Conservation (phyloP, 2,888 invertebrate genomes). For the Dasysyrphus albostriatus region DNA sequence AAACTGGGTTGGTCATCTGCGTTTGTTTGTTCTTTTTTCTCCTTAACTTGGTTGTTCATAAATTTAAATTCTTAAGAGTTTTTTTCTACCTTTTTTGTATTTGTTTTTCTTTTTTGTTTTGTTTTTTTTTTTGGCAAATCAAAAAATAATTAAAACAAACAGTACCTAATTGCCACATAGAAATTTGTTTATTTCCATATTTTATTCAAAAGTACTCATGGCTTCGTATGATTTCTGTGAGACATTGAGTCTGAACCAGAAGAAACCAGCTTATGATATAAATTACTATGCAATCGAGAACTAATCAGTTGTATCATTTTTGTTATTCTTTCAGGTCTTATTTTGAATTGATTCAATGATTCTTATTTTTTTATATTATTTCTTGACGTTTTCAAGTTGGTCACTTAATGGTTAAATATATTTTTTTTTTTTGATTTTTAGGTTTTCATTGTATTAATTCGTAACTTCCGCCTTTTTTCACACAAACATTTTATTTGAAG, state of each 20-base stretch:
- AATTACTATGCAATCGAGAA: not conserved
- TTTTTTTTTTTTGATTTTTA: too few species aligned
- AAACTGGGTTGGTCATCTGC: conserved; percentile 12
- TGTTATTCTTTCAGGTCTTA: too few species aligned
- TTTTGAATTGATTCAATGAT: too few species aligned
- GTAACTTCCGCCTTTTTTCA: too few species aligned
- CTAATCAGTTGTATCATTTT: not conserved
- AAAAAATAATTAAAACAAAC: not conserved
- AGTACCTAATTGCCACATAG: not conserved
- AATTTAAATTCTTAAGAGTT: not conserved
- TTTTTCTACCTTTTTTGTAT: not conserved
- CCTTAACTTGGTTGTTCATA: not conserved
- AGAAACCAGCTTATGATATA: not conserved
- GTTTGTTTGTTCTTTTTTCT: not conserved
- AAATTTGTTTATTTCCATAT: not conserved
- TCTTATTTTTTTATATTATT: too few species aligned
- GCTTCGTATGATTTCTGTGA: not conserved
- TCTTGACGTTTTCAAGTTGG: too few species aligned
- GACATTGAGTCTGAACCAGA: not conserved
- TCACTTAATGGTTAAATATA: too few species aligned
- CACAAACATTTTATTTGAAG: too few species aligned
- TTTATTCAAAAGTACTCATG: not conserved
- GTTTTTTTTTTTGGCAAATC: not conserved
- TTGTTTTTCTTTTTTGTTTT: not conserved
- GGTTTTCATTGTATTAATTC: too few species aligned